Percentiles rank a stretch among this genome's conserved stretches.
Evolutionary conservation across 1,140 invertebrate species (phyloP).

Genomic region (Meloidogyne chitwoodi): DNA sequence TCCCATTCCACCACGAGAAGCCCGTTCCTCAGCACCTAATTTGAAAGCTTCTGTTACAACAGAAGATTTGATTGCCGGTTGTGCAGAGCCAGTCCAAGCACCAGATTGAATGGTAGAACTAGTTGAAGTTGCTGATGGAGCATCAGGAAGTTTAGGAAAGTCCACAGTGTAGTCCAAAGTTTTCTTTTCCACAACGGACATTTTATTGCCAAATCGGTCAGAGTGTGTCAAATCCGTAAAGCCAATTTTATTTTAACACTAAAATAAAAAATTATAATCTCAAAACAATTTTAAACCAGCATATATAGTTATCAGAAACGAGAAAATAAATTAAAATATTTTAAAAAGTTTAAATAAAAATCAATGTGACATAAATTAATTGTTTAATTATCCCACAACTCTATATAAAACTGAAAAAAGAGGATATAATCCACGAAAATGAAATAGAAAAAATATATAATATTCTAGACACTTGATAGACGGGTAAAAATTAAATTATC

Average conservation of each 20-base stretch:
- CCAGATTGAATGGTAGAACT: conserved; percentile 24
- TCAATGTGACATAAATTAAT: too few species aligned
- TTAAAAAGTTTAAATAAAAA: too few species aligned
- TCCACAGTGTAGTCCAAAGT: conserved; percentile 46
- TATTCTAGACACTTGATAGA: background rate
- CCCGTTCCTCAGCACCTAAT: conserved; percentile 46
- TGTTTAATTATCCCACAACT: background rate
- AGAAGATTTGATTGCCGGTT: conserved; percentile 38
- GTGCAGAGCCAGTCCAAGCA: conserved; percentile 1
- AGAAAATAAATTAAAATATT: too few species aligned
- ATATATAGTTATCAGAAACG: too few species aligned
- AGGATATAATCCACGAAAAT: background rate
- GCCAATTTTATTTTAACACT: background rate
- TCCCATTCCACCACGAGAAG: conserved; percentile 31
- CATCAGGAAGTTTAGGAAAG: conserved; percentile 49
- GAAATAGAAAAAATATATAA: background rate
- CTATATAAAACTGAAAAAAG: background rate
- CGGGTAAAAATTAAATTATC: background rate
- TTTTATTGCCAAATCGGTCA: background rate
- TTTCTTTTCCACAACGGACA: background rate
- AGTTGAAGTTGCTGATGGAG: conserved; percentile 3
- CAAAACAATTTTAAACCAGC: too few species aligned
- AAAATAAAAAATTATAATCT: background rate
- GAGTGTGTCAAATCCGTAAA: background rate
- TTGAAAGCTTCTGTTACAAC: conserved; percentile 45